phyloP scores from a whole-genome alignment of 2,797 vertebrate species.

The Pitangus sulphuratus region DNA sequence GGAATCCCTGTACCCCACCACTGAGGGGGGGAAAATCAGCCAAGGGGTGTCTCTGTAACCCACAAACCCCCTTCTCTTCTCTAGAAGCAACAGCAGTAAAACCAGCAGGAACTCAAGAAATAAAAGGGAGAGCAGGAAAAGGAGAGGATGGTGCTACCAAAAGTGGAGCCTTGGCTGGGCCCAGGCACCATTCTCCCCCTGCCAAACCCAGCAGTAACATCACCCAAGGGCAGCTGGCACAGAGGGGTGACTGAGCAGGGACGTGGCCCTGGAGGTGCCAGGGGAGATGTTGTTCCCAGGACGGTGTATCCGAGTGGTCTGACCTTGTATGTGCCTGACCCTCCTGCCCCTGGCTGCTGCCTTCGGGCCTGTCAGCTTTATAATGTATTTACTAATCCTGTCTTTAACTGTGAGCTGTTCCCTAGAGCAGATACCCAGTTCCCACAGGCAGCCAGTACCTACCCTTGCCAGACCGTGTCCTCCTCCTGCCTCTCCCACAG shows the following conservation, averaged over 20 bases:
- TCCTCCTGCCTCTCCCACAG: conserved; percentile 8
- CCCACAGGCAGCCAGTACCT: conserved; percentile 24
- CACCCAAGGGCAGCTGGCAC: not conserved
- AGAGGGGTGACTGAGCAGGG: not conserved
- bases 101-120: not conserved
- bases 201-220: not conserved
- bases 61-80: not conserved
- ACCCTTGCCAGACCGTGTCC: conserved; percentile 25
- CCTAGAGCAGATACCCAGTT: conserved; percentile 34
- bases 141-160: not conserved
- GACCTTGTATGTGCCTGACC: not conserved
- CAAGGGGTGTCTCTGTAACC: not conserved
- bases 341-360: conserved; percentile 37
- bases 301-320: not conserved
- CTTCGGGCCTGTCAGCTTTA: not conserved
- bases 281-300: not conserved
- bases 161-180: not conserved
- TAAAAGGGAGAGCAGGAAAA: rapidly evolving
- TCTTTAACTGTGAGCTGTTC: conserved; percentile 50
- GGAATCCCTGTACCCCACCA: not conserved
- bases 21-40: not conserved
- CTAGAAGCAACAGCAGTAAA: not conserved
- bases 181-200: not conserved
- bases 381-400: not conserved
- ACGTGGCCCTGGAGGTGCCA: not conserved